A percentile compares a stretch with the other conserved stretches of the same genome.
phyloP scores from a whole-genome alignment of 2,113 vertebrate genomes.

The Podocnemis expansa region DNA sequence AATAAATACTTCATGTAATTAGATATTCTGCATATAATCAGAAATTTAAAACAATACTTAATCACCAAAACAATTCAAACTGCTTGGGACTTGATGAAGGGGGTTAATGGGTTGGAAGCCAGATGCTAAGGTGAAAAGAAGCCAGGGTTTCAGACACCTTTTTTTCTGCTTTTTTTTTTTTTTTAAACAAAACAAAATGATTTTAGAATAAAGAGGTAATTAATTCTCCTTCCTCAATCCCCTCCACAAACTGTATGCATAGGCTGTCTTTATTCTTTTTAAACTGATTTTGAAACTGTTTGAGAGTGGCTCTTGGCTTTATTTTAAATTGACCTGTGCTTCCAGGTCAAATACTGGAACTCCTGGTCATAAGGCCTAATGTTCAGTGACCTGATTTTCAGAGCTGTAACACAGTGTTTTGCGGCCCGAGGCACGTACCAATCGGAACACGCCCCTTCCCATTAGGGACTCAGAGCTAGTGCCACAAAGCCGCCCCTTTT shows the following conservation, averaged over 20 bases:
- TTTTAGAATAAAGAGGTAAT: background rate
- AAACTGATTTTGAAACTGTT: background rate
- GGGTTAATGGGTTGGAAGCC: background rate
- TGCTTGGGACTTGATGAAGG: background rate
- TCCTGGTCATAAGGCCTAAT: fast-evolving
- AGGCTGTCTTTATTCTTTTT: background rate
- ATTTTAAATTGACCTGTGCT: background rate
- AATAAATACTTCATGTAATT: conserved; percentile 5
- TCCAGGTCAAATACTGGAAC: background rate
- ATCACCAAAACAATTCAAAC: background rate
- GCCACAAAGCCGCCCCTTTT: no score
- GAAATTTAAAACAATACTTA: conserved; percentile 10
- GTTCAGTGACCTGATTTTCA: background rate
- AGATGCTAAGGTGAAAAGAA: background rate
- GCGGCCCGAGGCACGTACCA: no score
- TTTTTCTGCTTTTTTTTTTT: background rate
- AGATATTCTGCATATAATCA: conserved; percentile 1
- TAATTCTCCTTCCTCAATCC: background rate
- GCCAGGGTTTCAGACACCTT: background rate
- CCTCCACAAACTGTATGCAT: background rate
- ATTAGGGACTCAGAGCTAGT: no score
- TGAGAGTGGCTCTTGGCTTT: background rate
- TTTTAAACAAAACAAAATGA: background rate
- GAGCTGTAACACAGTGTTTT: no score
- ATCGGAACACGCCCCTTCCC: no score